Conservation (phyloP, 2,797 vertebrate genomes). For the Lagocephalus sceleratus region DNA sequence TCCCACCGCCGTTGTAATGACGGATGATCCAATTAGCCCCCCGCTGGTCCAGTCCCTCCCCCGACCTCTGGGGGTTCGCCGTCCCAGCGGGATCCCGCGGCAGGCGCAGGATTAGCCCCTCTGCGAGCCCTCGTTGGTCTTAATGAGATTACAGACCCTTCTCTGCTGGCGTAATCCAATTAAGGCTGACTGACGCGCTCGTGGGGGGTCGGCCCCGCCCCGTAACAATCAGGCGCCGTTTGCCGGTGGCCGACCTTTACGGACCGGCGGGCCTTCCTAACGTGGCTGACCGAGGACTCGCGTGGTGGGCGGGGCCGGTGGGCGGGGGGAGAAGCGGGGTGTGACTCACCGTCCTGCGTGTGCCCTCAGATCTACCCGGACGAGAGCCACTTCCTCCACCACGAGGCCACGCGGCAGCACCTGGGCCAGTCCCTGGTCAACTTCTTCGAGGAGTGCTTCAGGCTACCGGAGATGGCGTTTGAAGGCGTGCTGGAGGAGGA, state of each 20-base stretch:
- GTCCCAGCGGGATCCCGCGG: conserved; percentile 28
- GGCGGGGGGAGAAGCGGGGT: not conserved
- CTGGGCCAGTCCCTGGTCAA: conserved; percentile 88
- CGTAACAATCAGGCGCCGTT: too few species aligned
- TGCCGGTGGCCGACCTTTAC: too few species aligned
- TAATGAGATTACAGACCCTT: conserved; percentile 63
- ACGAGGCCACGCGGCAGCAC: conserved; percentile 80
- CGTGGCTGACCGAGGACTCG: too few species aligned
- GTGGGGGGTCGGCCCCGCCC: too few species aligned
- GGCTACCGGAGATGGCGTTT: conserved; percentile 82
- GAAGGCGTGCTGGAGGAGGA: conserved; percentile 85
- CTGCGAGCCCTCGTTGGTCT: conserved; percentile 51
- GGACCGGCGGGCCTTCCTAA: too few species aligned
- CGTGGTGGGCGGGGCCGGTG: not conserved
- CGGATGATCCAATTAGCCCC: conserved; percentile 4
- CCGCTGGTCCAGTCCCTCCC: conserved; percentile 6
- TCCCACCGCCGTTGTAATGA: not conserved
- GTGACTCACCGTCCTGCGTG: not conserved
- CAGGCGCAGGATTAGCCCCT: conserved; percentile 56
- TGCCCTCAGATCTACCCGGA: conserved; percentile 91
- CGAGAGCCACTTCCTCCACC: conserved; percentile 90
- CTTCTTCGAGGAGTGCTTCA: conserved; percentile 95
- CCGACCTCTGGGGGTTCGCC: conserved; percentile 23
- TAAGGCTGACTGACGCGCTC: conserved; percentile 23
- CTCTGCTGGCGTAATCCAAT: conserved; percentile 61